A percentile compares a stretch with the other conserved stretches of the same genome.
These are phyloP conservation scores for Miniopterus natalensis DNA, from an alignment of 2,113 vertebrate genomes.

Conservation along the genomic window DNA sequence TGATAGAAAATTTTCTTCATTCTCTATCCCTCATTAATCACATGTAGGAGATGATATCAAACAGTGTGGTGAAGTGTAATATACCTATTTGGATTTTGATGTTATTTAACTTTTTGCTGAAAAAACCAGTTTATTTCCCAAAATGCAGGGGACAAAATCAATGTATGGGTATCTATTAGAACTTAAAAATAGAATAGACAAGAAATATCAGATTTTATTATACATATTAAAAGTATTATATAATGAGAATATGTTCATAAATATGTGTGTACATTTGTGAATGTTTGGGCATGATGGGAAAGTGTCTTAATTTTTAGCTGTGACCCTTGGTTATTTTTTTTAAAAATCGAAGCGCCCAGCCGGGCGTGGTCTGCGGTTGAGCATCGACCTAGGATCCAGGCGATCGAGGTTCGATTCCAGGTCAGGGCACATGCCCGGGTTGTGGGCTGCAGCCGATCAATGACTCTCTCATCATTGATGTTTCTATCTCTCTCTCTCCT, in stretches of 20 bases:
- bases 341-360: no score
- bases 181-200: conserved; percentile 28
- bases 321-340: background rate
- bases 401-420: no score
- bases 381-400: no score
- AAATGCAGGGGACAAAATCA: conserved; percentile 1
- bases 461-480: no score
- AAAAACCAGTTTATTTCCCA: background rate
- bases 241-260: conserved; percentile 16
- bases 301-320: conserved; percentile 2
- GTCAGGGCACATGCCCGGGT: no score
- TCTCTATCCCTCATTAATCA: background rate
- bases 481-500: no score
- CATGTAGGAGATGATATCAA: background rate
- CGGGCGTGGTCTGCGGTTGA: no score
- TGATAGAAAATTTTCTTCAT: background rate
- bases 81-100: background rate
- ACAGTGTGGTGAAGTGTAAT: background rate
- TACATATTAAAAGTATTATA: background rate
- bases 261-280: background rate
- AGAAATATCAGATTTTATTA: background rate
- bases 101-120: background rate
- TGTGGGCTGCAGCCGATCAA: no score
- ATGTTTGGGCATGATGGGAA: background rate
- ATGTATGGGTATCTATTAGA: background rate